A percentile compares a stretch with the other conserved stretches of the same genome.
phyloP scores from a whole-genome alignment of 2,797 vertebrate genomes.

The Chelonia mydas region DNA sequence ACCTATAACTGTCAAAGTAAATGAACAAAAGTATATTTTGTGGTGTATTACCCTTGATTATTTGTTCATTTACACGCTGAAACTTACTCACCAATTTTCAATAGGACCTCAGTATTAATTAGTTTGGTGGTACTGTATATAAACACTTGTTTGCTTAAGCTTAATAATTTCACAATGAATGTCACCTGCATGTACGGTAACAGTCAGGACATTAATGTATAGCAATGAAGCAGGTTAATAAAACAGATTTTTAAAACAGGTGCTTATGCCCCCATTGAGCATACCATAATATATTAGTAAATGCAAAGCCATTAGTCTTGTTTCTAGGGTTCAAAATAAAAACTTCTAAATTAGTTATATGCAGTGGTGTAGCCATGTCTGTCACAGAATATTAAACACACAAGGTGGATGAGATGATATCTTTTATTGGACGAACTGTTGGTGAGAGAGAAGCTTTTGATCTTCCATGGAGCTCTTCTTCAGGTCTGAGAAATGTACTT shows the following conservation, averaged over 20 bases:
- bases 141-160: neutral
- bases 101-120: neutral
- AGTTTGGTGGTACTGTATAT: neutral
- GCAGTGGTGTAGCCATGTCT: neutral
- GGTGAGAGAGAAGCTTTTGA: neutral
- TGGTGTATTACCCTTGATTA: neutral
- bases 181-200: neutral
- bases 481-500: neutral
- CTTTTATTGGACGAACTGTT: neutral
- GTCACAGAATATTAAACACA: neutral
- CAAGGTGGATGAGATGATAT: neutral
- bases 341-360: neutral
- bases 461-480: neutral
- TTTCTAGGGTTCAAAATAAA: slow-evolving; percentile 22
- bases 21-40: neutral
- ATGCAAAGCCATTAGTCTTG: slow-evolving; percentile 36
- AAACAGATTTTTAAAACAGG: neutral
- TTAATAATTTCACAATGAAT: accelerated
- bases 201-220: neutral
- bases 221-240: neutral
- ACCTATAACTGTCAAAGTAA: neutral
- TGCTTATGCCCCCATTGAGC: neutral
- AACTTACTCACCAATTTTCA: neutral
- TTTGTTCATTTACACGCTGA: neutral
- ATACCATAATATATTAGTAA: slow-evolving; percentile 9